phyloP scores from a whole-genome alignment of 2,797 vertebrate genomes.

The Hypotaenidia okinawae region DNA sequence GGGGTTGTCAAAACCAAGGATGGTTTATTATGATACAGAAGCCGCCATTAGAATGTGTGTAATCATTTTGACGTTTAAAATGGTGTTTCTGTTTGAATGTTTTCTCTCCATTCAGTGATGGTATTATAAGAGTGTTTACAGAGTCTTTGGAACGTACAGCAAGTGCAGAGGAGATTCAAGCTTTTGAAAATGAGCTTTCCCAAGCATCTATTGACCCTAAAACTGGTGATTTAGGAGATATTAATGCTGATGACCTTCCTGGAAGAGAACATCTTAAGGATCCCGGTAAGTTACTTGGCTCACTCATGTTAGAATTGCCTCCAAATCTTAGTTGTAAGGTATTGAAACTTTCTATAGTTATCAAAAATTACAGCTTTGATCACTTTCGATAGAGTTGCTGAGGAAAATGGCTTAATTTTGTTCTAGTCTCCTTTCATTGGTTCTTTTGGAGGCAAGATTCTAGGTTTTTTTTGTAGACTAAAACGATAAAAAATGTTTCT shows the following conservation, averaged over 20 bases:
- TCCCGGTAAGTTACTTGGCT: slow-evolving; percentile 80
- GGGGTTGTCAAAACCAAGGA: neutral
- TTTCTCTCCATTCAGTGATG: slow-evolving; percentile 83
- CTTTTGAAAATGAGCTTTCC: slow-evolving; percentile 95
- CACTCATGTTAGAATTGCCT: neutral
- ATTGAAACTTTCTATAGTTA: neutral
- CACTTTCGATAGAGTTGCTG: neutral
- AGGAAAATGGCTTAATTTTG: neutral
- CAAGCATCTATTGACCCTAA: slow-evolving; percentile 93
- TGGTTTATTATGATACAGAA: neutral
- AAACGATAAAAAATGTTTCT: neutral
- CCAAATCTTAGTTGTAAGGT: neutral
- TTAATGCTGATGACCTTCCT: slow-evolving; percentile 91
- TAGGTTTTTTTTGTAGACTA: neutral
- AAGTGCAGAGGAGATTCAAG: slow-evolving; percentile 86
- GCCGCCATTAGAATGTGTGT: neutral
- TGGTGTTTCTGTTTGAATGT: neutral
- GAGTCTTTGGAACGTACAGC: slow-evolving; percentile 88
- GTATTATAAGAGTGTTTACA: slow-evolving; percentile 94
- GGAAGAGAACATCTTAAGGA: slow-evolving; percentile 93
- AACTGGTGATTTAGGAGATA: slow-evolving; percentile 93
- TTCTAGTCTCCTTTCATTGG: neutral
- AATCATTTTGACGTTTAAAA: neutral
- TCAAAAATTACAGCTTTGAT: neutral
- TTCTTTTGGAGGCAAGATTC: neutral